Base-by-base conservation (phyloP, 2,888 invertebrate species). In the Melinaea marsaeus region DNA sequence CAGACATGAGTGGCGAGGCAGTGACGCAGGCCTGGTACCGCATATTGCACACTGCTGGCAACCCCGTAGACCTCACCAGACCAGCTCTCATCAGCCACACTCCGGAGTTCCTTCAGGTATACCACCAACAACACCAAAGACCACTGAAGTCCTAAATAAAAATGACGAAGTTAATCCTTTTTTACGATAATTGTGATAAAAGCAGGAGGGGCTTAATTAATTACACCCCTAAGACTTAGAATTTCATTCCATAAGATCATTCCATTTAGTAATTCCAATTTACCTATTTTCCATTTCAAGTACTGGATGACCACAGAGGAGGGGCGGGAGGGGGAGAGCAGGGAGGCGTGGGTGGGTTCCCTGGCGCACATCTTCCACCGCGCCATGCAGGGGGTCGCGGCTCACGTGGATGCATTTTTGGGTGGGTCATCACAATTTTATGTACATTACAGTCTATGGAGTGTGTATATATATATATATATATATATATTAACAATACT, bases 11-110 rank as follows among this genome's bases (percentile, higher is more conserved):
- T 55, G 94, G 96, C 66, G 97, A 98, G 80, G 97, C 97, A 66
- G 94, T 98, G 48, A 95, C 97, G 64, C 99, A 99, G 90, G 95
- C 96, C 75, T 99, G 99, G 99, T 99, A 97, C 86, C 93, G 99
- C 66, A 95, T 99, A 78, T 90, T 99, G 66, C 97, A 98, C 78
- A 96, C 97, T 48, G 94, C 99, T 68, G 98, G 98, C 42, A 98
- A 98, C 88, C 99, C 99, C 0, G 97, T 97, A 0, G 97, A 97
- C 74, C 91, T 99, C 66, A 97, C 97, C 74, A 94, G 96, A 48
- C 97, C 97, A 0, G 95, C 96, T 73, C 91, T 96, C 68, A 95
- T 93, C 70, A 93, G 93, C 72, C 93, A 93, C 76, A 93, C 93
- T 0, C 92, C 93, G 1, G 92, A 93, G 70, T 93, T 93, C 69